Evolutionary conservation across 2,888 invertebrate species (phyloP).

Genomic region (Agriotes lineatus): DNA sequence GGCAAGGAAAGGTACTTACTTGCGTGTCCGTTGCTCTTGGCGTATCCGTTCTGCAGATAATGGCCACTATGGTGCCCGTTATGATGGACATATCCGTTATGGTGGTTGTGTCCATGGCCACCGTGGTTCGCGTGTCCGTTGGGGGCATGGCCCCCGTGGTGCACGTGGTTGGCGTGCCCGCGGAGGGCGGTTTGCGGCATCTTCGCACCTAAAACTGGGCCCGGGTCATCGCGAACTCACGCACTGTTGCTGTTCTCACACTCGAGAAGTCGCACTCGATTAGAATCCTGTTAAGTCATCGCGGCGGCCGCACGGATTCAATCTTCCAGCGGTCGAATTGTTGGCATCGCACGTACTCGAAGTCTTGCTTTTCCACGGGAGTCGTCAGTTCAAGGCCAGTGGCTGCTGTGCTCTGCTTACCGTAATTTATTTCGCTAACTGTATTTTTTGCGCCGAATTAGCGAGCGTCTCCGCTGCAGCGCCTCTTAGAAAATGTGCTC

Average conservation of each 20-base stretch:
- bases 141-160: conserved; percentile 36
- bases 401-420: conserved; percentile 39
- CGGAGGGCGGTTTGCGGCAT: conserved; percentile 58
- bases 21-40: conserved; percentile 60
- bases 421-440: conserved; percentile 41
- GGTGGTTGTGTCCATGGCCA: conserved; percentile 51
- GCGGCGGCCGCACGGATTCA: conserved; percentile 10
- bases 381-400: conserved; percentile 42
- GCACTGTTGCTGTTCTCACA: too few species aligned
- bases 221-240: too few species aligned
- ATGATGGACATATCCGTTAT: conserved; percentile 50
- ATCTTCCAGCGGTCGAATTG: conserved; percentile 17
- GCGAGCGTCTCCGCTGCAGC: conserved; percentile 13
- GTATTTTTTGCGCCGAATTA: conserved; percentile 38
- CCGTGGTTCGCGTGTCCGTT: conserved; percentile 52
- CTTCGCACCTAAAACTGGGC: too few species aligned
- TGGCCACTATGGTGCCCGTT: conserved; percentile 55
- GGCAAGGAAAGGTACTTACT: conserved; percentile 53
- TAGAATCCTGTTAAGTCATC: conserved; percentile 33
- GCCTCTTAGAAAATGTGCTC: conserved; percentile 23
- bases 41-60: conserved; percentile 54
- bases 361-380: conserved; percentile 37
- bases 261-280: conserved; percentile 18
- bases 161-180: conserved; percentile 28
- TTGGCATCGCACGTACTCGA: conserved; percentile 10